Evolutionary conservation across 2,797 vertebrate genomes (phyloP).

Genomic region (Chloroceryle amazona): DNA sequence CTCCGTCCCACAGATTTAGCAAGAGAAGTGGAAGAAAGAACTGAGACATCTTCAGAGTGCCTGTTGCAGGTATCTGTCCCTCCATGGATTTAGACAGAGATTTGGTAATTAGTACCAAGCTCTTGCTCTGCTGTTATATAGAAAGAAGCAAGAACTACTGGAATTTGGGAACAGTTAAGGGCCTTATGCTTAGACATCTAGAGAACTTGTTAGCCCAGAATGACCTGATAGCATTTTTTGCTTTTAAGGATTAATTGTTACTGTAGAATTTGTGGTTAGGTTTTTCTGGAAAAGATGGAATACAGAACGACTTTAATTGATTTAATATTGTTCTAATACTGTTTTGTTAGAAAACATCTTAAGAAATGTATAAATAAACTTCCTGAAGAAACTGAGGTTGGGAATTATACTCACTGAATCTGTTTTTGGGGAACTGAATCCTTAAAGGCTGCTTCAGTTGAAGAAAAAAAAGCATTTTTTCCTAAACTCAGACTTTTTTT

Average conservation of each 20-base stretch:
- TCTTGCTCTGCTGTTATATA: not conserved
- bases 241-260: not conserved
- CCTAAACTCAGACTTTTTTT: not conserved
- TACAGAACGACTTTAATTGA: not conserved
- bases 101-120: not conserved
- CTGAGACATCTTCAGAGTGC: not conserved
- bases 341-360: not conserved
- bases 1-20: not conserved
- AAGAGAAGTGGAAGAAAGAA: not conserved
- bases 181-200: not conserved
- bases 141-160: not conserved
- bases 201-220: not conserved
- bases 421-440: not conserved
- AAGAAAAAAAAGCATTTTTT: not conserved
- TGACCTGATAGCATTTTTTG: not conserved
- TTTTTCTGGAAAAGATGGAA: not conserved
- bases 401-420: not conserved
- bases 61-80: not conserved
- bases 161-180: not conserved
- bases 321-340: not conserved
- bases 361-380: not conserved
- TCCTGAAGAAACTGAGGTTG: not conserved
- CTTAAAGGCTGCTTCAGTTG: not conserved
- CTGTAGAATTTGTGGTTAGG: not conserved
- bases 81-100: not conserved